Base-by-base conservation (phyloP, 2,797 vertebrate genomes). In the Microhierax caerulescens region DNA sequence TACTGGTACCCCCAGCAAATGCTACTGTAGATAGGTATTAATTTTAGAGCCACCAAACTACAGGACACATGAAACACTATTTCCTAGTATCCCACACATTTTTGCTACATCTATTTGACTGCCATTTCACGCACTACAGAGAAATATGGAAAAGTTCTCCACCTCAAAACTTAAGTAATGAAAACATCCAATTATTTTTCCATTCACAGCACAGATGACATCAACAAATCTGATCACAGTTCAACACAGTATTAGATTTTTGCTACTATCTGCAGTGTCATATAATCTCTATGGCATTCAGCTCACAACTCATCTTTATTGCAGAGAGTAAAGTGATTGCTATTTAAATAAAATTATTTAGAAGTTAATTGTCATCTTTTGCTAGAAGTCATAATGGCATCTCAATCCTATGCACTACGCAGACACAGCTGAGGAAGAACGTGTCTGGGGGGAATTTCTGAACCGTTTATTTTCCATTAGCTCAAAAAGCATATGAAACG, bases 331-430 rank as follows among this genome's bases (percentile, higher is more conserved):
- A 83, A 91, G 30, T 9, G 22, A 92, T 2, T 17, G 9, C 25
- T 45, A 74, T 56, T 91, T 68, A 90, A 95, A 83, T 24, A 45
- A 82, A 74, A 77, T 43, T 57, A 50, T 79, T 85, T 24, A 37
- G 10, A 77, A 67, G 37, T 73, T 45, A 80, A 39, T 45, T 63
- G 47, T n/a, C 14, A 45, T 63, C 11, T 67, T 90, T 30, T 70
- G 27, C 39, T 75, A 28, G 5, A 95, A 91, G 19, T 61, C 19
- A 43, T 8, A 73, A 39, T 5, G 22, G 9, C 23, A 76, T 27
- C 67, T 73, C 43, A 89, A 87, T 63, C 27, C 54, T 41, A 25
- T 2, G 11, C 27, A 74, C 32, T 14, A 90, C 27, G 11, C 51
- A 50, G 13, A 51, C 11, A 61, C 2, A 56, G 18, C 25, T 37